Conservation (phyloP, 2,888 invertebrate species). For the Rotaria magnacalcarata region DNA sequence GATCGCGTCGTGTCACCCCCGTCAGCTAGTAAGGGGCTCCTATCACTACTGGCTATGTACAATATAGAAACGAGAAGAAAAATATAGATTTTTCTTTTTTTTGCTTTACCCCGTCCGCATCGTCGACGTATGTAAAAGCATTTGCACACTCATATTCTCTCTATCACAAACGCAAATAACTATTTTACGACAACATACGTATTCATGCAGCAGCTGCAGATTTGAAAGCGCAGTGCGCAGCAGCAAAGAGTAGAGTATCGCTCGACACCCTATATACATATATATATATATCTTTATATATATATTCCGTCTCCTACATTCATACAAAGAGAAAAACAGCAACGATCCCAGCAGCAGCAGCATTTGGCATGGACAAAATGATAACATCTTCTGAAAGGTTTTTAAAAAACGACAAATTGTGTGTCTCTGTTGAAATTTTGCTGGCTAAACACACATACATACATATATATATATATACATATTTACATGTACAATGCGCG, state of each 20-base stretch:
- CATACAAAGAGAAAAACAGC: slow-evolving; percentile 24
- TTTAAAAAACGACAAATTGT: slow-evolving; percentile 27
- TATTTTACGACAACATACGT: slow-evolving; percentile 26
- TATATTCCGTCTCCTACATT: slow-evolving; percentile 25
- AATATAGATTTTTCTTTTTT: not conserved
- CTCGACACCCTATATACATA: slow-evolving; percentile 18
- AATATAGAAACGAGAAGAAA: not conserved
- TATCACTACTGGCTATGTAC: not conserved
- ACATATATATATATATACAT: not conserved
- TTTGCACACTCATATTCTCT: not conserved
- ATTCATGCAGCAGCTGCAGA: slow-evolving; percentile 29
- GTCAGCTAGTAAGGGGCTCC: not conserved
- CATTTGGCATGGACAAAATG: slow-evolving; percentile 31
- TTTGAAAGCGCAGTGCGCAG: slow-evolving; percentile 18
- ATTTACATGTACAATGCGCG: not conserved
- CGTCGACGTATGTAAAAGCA: slow-evolving; percentile 15
- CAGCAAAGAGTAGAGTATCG: slow-evolving; percentile 29
- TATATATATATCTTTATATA: not conserved
- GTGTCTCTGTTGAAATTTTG: slow-evolving; percentile 20
- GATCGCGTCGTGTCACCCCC: not conserved
- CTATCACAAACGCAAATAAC: slow-evolving; percentile 26
- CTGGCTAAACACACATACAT: slow-evolving; percentile 5
- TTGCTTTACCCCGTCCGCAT: not conserved
- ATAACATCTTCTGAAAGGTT: slow-evolving; percentile 29
- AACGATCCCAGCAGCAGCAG: slow-evolving; percentile 23